Evolutionary conservation across 2,888 invertebrate genomes (phyloP), one percentile per base, ranked within the genome.

Genomic region (Brenthis daphne): DNA sequence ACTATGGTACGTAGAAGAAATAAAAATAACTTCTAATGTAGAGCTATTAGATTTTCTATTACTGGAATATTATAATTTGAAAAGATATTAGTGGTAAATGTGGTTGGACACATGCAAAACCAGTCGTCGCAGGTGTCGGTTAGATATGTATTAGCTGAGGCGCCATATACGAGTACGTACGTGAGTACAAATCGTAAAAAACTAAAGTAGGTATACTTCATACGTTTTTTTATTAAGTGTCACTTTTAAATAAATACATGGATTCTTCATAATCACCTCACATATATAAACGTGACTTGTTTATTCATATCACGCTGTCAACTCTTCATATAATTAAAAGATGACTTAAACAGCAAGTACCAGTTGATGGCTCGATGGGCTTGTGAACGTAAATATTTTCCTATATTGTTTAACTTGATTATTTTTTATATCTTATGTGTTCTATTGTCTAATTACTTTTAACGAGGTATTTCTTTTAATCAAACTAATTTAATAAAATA

Each of bases 111-210:
- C 83, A 85, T 84, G 87, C 84, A 84, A 85, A 88, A 87, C 88
- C 87, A 86, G 89, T 85, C 80, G 73, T 61, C 69, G 87, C 90
- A 90, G 86, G 85, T 90, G 90, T 86, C 79, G 80, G 78, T 79
- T 80, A 84, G 82, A 82, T 78, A 74, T 79, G 82, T 86, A 88
- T 87, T 88, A 88, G 81, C 74, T 70, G 74, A 79, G 77, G 79
- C 80, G 79, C 82, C 82, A 87, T 88, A 84, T 84, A 91, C 16
- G 16, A 16, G 16, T 16, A 16, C 89, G 85, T 82, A 88, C 89
- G 8, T 60, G 29, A 29, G n/a, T 29, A 48, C 16, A 50, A 60
- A 90, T 88, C 80, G 81, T 82, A 82, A 67, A 72, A 69, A 72
- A 67, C 51, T 37, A 55, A 24, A 64, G 55, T 61, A 51, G 51